These are phyloP conservation scores for Atrina japonica DNA, from an alignment of 2,888 invertebrate genomes.

Conservation along the genomic window DNA sequence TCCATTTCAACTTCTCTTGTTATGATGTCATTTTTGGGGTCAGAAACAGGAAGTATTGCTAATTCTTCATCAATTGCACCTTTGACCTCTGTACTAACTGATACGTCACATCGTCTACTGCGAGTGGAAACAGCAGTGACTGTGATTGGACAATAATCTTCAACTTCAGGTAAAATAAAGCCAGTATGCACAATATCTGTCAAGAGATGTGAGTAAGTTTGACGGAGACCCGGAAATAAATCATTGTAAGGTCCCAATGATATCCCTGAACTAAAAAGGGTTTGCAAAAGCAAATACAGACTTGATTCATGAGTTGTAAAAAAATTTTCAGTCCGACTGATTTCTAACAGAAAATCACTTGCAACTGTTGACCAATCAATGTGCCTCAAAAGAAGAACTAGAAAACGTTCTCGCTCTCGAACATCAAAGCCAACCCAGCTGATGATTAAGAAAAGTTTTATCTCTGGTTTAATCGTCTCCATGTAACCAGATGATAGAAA, in stretches of 20 bases:
- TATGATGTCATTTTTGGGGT: neutral
- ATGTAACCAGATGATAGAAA: conserved; percentile 68
- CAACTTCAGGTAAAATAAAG: conserved; percentile 51
- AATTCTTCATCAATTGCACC: conserved; percentile 6
- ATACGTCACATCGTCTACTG: conserved; percentile 43
- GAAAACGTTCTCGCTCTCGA: conserved; percentile 82
- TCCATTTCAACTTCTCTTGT: neutral
- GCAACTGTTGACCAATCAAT: conserved; percentile 74
- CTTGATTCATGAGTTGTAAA: conserved; percentile 84
- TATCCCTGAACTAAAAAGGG: conserved; percentile 82
- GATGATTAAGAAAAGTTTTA: conserved; percentile 71
- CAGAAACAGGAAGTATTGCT: neutral
- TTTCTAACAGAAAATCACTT: conserved; percentile 80
- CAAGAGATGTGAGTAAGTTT: conserved; percentile 64
- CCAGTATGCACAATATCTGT: conserved; percentile 64
- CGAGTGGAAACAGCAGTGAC: conserved; percentile 46
- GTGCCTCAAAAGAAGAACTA: conserved; percentile 82
- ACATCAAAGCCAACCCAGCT: conserved; percentile 75
- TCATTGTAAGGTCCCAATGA: conserved; percentile 69
- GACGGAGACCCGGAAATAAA: conserved; percentile 59
- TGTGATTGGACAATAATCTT: conserved; percentile 56
- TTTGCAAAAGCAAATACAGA: conserved; percentile 83
- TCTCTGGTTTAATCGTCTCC: conserved; percentile 69
- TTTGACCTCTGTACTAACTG: conserved; percentile 40
- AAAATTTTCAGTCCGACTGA: conserved; percentile 84